Evolutionary conservation across 2,888 invertebrate genomes (phyloP), one percentile per base, ranked within the genome.

Genomic region (Phytoseiulus persimilis): DNA sequence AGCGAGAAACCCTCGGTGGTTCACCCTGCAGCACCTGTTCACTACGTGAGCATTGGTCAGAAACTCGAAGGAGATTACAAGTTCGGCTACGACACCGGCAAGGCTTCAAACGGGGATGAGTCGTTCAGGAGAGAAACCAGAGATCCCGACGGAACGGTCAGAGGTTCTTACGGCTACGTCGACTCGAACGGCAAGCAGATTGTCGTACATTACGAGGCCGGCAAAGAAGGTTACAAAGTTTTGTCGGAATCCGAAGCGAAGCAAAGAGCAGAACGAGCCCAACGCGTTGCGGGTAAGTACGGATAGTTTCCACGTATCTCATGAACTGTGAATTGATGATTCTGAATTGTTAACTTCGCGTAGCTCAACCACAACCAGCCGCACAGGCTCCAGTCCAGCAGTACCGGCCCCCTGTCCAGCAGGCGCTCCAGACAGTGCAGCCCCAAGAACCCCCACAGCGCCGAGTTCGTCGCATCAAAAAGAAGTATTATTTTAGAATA

Each of bases 51-150:
- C 83, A 90, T 91, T 0, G 90, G 91, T 0, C 32, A 89, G 23
- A 90, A 91, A 89, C 90, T 91, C 2, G 90, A 90, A 23, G 91
- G 91, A 0, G 91, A 91, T 89, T 91, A 91, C 89, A 91, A 91
- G 32, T 91, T 91, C 45, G 91, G 91, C 0, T 91, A 91, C 89
- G 91, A 91, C 33, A 91, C 91, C 2, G 87, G 32, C 23, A 87
- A 87, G 33, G 33, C 32, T 3, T n/a, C 87, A n/a, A 87, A 87
- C n/a, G 87, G 33, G 1, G 87, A 87, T 23, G 87, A 87, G 33
- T 87, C 87, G 32, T 87, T 87, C 33, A 87, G 87, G 32, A 11
- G 87, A 87, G 87, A 87, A 33, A 87, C 87, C 3, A n/a, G 87
- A 6, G 87, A 33, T 32, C 87, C 87, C n/a, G 33, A 87, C 18